Conservation (phyloP, 2,888 invertebrate genomes). For the Dorcus parallelipipedus region DNA sequence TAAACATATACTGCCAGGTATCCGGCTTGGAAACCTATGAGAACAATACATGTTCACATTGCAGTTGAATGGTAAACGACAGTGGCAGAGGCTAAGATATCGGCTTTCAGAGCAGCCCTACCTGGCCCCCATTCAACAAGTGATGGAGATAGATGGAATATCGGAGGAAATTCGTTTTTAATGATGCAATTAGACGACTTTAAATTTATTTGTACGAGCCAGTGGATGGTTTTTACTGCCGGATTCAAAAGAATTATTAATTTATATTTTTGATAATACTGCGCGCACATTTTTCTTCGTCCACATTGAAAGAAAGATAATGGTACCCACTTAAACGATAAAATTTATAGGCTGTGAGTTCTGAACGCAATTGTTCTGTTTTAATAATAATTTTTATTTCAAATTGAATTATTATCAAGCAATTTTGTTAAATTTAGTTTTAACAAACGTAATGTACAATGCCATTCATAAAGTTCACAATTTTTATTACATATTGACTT, state of each 20-base stretch:
- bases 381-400: no score
- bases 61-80: constrained; percentile 20
- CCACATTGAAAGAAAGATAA: no score
- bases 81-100: constrained; percentile 20
- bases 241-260: constrained; percentile 1
- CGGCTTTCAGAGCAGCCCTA: constrained; percentile 22
- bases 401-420: no score
- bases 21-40: constrained; percentile 21
- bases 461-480: no score
- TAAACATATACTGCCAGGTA: constrained; percentile 11
- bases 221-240: background rate
- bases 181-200: constrained; percentile 22
- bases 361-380: no score
- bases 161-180: constrained; percentile 23
- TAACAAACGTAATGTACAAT: no score
- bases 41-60: constrained; percentile 21
- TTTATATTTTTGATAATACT: background rate
- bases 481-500: no score
- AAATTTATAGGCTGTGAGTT: no score
- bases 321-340: no score
- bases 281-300: no score
- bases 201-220: background rate
- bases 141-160: constrained; percentile 25
- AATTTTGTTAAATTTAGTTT: no score
- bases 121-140: constrained; percentile 24